A percentile compares a stretch with the other conserved stretches of the same genome.
phyloP scores from a whole-genome alignment of 1,140 invertebrate genomes.

The Rhizoglyphus robini region DNA sequence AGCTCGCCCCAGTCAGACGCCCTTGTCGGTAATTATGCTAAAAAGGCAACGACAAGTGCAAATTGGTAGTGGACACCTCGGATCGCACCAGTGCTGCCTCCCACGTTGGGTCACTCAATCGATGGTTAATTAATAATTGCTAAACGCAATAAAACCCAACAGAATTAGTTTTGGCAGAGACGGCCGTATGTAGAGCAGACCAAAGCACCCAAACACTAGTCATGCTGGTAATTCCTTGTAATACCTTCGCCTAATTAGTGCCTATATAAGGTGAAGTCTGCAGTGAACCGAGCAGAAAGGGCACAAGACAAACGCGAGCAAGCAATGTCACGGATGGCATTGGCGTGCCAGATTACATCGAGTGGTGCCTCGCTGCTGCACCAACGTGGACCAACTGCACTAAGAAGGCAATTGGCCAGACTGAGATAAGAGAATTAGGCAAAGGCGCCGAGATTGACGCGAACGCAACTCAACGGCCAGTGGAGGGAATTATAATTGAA shows the following conservation, averaged over 20 bases:
- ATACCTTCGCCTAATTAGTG: constrained; percentile 10
- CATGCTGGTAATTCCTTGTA: neutral
- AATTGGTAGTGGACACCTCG: neutral
- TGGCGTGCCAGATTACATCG: neutral
- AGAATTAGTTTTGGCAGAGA: no score
- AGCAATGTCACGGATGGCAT: neutral
- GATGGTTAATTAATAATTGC: no score
- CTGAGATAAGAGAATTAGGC: constrained; percentile 7
- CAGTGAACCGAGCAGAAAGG: no score
- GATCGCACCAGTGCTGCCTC: no score
- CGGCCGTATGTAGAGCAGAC: no score
- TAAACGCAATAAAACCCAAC: no score
- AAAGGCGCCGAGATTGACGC: neutral
- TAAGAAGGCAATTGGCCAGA: constrained; percentile 8
- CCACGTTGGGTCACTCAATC: no score
- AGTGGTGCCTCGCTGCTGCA: neutral
- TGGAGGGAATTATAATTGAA: constrained; percentile 9
- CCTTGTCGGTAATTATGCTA: neutral
- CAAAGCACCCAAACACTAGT: neutral
- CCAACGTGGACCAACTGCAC: neutral
- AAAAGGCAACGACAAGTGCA: neutral
- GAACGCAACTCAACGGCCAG: neutral
- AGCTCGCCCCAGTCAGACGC: neutral
- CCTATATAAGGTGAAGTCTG: neutral
- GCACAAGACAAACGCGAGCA: neutral